phyloP scores from a whole-genome alignment of 1,140 invertebrate species.

The Lordiphosa mommai region DNA sequence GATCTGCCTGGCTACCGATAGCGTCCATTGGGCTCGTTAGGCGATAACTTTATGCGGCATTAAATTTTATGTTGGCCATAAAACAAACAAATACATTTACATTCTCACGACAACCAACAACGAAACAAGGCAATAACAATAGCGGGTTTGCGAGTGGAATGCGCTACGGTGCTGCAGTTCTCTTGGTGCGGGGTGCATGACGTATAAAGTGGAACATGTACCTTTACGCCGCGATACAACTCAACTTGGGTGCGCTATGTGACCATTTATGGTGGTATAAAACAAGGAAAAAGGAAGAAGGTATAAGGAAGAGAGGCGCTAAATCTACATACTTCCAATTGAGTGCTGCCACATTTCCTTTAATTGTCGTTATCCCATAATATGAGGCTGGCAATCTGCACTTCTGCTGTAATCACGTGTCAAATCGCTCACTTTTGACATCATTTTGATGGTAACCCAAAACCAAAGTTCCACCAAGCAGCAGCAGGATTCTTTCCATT shows the following conservation, averaged over 20 bases:
- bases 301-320: too few relatives aligned
- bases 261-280: constrained; percentile 49
- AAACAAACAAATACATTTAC: constrained; percentile 73
- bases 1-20: constrained; percentile 12
- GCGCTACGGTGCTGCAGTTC: constrained; percentile 6
- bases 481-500: constrained; percentile 11
- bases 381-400: too few relatives aligned
- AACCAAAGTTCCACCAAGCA: constrained; percentile 38
- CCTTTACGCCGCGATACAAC: constrained; percentile 64
- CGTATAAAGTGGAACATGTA: constrained; percentile 51
- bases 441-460: constrained; percentile 62
- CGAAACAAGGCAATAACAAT: constrained; percentile 18
- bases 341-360: constrained; percentile 6
- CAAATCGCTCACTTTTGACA: constrained; percentile 57
- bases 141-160: constrained; percentile 2
- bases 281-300: too few relatives aligned
- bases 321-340: neutral
- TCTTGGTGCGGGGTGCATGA: constrained; percentile 23
- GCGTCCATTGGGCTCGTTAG: constrained; percentile 62
- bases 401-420: constrained; percentile 65
- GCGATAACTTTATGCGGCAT: constrained; percentile 75
- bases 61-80: constrained; percentile 74
- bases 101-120: constrained; percentile 48
- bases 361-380: too few relatives aligned
- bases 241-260: constrained; percentile 55